phyloP scores from a whole-genome alignment of 2,888 invertebrate species.

The Ischnura elegans region DNA sequence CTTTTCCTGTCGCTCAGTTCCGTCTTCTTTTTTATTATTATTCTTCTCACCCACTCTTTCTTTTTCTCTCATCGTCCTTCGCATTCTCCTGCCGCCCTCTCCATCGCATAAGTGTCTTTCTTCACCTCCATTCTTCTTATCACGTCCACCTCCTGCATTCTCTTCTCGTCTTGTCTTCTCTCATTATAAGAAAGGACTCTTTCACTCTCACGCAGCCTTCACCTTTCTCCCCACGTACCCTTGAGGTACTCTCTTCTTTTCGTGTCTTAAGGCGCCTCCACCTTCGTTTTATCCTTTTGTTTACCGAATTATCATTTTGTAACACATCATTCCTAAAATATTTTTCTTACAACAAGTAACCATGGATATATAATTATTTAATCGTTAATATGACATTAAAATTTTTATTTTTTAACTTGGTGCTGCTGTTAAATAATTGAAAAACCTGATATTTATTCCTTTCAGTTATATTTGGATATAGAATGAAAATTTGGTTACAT shows the following conservation, averaged over 20 bases:
- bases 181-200: conserved; percentile 11
- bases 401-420: too few species aligned
- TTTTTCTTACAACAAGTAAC: too few species aligned
- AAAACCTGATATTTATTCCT: too few species aligned
- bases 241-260: background rate
- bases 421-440: too few species aligned
- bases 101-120: background rate
- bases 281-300: background rate
- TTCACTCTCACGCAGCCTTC: background rate
- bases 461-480: too few species aligned
- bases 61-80: background rate
- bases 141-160: background rate
- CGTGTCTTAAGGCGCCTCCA: too few species aligned
- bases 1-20: background rate
- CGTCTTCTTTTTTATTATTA: background rate
- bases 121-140: conserved; percentile 4
- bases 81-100: background rate
- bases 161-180: background rate
- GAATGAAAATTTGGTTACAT: too few species aligned
- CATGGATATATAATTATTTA: too few species aligned
- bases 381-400: too few species aligned
- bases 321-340: too few species aligned
- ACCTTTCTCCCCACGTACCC: background rate
- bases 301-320: background rate
- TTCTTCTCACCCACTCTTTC: background rate